These are phyloP conservation scores for Acanthisitta chloris DNA, from an alignment of 2,113 vertebrate genomes.

Conservation along the genomic window DNA sequence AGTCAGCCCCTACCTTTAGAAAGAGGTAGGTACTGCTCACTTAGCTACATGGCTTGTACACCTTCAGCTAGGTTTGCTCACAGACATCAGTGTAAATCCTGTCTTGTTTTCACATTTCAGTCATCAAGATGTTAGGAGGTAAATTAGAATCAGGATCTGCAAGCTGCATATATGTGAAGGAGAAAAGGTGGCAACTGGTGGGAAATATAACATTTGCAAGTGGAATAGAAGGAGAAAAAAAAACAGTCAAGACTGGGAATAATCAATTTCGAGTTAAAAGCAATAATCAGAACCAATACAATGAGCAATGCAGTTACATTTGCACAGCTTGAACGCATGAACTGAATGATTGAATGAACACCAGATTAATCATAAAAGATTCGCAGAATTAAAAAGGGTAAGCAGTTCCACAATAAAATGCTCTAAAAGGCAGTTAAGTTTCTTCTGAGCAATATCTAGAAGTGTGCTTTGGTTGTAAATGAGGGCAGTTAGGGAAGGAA, in stretches of 20 bases:
- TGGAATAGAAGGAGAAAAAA: neutral
- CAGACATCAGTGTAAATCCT: neutral
- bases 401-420: neutral
- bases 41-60: neutral
- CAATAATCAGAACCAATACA: neutral
- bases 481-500: neutral
- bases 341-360: neutral
- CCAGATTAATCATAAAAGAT: slow-evolving; percentile 9
- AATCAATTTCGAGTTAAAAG: slow-evolving; percentile 19
- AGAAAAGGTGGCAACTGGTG: neutral
- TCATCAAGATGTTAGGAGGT: neutral
- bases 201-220: neutral
- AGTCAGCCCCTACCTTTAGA: neutral
- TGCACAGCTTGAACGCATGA: neutral
- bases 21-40: neutral
- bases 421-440: neutral
- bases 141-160: neutral
- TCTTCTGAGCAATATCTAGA: neutral
- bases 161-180: neutral
- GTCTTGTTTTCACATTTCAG: neutral
- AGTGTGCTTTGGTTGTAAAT: slow-evolving; percentile 16
- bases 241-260: neutral
- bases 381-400: neutral
- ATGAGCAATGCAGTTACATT: neutral
- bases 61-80: neutral